These are phyloP conservation scores for Zoroaster sp. DNA, from an alignment of 53 echinoderm and acorn worm genomes.

Conservation along the genomic window DNA sequence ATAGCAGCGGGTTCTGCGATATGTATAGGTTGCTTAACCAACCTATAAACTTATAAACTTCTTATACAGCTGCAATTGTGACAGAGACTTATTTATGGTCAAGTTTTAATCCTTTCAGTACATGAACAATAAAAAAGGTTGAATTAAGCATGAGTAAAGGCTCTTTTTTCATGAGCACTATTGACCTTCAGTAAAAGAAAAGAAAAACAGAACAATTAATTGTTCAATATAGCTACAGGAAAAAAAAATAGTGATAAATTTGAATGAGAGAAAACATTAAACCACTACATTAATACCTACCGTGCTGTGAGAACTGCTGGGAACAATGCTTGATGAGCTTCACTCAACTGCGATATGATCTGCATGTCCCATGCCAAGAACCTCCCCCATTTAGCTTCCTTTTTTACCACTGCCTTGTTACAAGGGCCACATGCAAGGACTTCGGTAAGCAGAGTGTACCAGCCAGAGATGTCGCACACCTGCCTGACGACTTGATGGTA, in stretches of 20 bases:
- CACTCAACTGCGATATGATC: conserved; percentile 51
- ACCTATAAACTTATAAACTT: too few relatives aligned
- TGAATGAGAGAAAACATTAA: neutral
- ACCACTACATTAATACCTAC: conserved; percentile 18
- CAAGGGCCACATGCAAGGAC: conserved; percentile 64
- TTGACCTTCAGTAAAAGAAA: neutral
- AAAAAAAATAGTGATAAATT: neutral
- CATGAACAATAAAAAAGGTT: neutral
- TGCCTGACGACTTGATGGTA: conserved; percentile 10
- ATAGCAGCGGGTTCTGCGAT: too few relatives aligned
- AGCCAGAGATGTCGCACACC: conserved; percentile 47
- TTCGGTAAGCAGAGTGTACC: conserved; percentile 67
- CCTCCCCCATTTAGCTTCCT: conserved; percentile 24
- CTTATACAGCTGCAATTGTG: neutral
- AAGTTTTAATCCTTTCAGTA: neutral
- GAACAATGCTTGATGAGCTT: conserved; percentile 55
- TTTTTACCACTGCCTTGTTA: conserved; percentile 38
- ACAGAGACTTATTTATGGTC: neutral
- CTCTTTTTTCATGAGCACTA: neutral
- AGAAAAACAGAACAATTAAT: neutral
- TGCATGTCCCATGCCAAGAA: conserved; percentile 51
- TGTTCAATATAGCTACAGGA: neutral
- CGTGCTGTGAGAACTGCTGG: conserved; percentile 55
- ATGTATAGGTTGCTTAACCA: too few relatives aligned
- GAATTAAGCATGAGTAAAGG: neutral